Percentiles rank a stretch among this genome's conserved stretches.
phyloP scores from a whole-genome alignment of 2,888 invertebrate genomes.

The Nysson spinosus region DNA sequence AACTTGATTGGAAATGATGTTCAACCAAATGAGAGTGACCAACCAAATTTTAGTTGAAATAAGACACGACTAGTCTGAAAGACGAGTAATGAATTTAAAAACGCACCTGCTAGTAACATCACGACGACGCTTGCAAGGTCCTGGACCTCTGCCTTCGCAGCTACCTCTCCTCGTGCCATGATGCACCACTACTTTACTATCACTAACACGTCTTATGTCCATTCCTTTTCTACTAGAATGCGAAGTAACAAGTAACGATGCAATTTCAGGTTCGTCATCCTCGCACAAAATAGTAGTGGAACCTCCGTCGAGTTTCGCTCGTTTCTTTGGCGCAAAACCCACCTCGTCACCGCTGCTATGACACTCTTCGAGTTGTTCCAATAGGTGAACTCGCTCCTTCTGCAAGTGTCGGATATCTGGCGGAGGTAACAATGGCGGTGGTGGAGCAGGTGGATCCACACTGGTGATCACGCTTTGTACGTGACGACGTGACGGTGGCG shows the following conservation, averaged over 20 bases:
- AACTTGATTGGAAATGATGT: too few relatives aligned
- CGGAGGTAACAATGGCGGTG: conserved; percentile 76
- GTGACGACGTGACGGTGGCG: conserved; percentile 78
- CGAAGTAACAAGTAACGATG: conserved; percentile 74
- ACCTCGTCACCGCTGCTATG: conserved; percentile 85
- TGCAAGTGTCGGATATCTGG: conserved; percentile 84
- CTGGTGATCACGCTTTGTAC: conserved; percentile 80
- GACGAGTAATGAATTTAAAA: not conserved
- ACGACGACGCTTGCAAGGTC: conserved; percentile 74
- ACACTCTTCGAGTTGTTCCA: conserved; percentile 85
- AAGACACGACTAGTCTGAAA: too few relatives aligned
- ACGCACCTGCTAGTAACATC: conserved; percentile 71
- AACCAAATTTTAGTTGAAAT: not conserved
- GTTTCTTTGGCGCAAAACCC: conserved; percentile 82
- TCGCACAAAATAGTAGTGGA: conserved; percentile 69
- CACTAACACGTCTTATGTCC: conserved; percentile 74
- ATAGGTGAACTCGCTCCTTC: conserved; percentile 84
- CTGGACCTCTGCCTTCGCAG: conserved; percentile 72
- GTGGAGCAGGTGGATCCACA: conserved; percentile 76
- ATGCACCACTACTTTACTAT: conserved; percentile 72
- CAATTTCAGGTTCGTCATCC: conserved; percentile 75
- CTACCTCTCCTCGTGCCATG: conserved; percentile 70
- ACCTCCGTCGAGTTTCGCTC: conserved; percentile 81
- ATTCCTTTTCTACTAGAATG: conserved; percentile 74
- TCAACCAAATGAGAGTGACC: not conserved